Percentiles rank a stretch among this genome's conserved stretches.
phyloP scores from a whole-genome alignment of 2,888 invertebrate species.

The Salticus scenicus region DNA sequence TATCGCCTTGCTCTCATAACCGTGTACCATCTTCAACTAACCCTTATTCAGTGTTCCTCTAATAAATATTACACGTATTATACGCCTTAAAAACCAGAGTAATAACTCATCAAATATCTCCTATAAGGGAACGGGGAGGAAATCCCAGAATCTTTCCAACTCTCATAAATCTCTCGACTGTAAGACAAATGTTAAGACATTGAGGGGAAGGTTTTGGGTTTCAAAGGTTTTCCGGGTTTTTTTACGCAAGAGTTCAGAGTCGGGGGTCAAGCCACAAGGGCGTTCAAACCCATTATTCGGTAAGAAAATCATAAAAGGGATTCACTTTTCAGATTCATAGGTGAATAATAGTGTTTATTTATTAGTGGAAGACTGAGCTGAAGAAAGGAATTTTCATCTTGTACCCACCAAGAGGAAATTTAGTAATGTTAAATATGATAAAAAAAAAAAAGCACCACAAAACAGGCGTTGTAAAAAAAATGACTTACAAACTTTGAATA shows the following conservation, averaged over 20 bases:
- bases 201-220: slow-evolving; percentile 34
- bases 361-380: too few species aligned
- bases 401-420: too few species aligned
- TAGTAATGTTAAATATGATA: too few species aligned
- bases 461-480: too few species aligned
- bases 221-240: slow-evolving; percentile 49
- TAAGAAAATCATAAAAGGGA: too few species aligned
- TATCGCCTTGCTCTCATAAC: neutral
- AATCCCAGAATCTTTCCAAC: slow-evolving; percentile 1
- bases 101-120: slow-evolving; percentile 1
- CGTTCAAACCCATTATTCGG: too few species aligned
- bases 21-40: neutral
- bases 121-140: neutral
- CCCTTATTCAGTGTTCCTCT: neutral
- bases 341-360: too few species aligned
- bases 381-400: too few species aligned
- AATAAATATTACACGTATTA: slow-evolving; percentile 1
- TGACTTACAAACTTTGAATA: too few species aligned
- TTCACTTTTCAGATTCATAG: too few species aligned
- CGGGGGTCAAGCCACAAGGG: slow-evolving; percentile 37
- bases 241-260: slow-evolving; percentile 12
- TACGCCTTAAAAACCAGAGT: neutral
- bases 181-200: slow-evolving; percentile 42
- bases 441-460: too few species aligned
- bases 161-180: slow-evolving; percentile 36